phyloP scores from a whole-genome alignment of 2,113 vertebrate genomes.

The Actenoides hombroni region DNA sequence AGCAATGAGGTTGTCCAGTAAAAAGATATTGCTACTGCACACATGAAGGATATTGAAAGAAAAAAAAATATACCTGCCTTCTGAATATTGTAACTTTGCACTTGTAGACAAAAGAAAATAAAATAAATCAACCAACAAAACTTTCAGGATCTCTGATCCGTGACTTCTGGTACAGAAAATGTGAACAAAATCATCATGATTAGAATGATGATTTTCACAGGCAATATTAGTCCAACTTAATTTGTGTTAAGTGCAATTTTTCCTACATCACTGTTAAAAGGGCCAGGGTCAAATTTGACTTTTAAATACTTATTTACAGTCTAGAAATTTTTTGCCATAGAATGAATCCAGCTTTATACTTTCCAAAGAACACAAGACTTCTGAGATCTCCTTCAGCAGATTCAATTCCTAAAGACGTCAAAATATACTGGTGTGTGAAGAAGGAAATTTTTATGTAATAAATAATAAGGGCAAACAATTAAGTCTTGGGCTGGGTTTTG shows the following conservation, averaged over 20 bases:
- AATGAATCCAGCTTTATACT: not conserved
- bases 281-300: not conserved
- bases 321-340: not conserved
- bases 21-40: not conserved
- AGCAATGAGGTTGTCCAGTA: not conserved
- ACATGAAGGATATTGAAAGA: not conserved
- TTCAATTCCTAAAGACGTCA: not conserved
- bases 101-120: not conserved
- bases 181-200: not conserved
- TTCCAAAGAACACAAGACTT: not conserved
- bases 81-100: not conserved
- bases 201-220: not conserved
- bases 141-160: not conserved
- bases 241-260: not conserved
- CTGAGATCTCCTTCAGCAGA: not conserved
- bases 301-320: not conserved
- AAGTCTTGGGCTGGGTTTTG: not conserved
- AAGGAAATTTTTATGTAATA: not conserved
- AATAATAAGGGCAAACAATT: not conserved
- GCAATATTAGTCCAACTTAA: not conserved
- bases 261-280: not conserved
- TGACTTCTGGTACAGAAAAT: not conserved
- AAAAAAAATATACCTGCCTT: not conserved
- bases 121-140: not conserved
- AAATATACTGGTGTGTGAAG: not conserved